Evolutionary conservation across 2,888 invertebrate genomes (phyloP).

Genomic region (Tachina fera): DNA sequence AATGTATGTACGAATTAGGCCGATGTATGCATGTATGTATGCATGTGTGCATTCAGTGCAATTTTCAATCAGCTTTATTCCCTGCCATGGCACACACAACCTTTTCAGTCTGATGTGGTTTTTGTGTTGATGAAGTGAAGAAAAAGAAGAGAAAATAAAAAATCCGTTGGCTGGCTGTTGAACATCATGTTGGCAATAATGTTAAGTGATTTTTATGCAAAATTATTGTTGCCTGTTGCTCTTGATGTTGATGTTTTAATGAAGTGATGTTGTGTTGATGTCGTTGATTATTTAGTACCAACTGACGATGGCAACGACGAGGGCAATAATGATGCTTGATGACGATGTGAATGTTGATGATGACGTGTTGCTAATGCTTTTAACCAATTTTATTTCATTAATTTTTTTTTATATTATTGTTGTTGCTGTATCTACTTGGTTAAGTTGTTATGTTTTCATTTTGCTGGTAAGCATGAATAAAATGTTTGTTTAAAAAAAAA

Average conservation of each 20-base stretch:
- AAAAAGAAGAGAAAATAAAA: background rate
- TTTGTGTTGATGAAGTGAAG: constrained; percentile 66
- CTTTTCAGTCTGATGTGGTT: constrained; percentile 26
- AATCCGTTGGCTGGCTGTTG: constrained; percentile 67
- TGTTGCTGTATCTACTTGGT: constrained; percentile 23
- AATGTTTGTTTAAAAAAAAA: constrained; percentile 28
- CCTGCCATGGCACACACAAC: background rate
- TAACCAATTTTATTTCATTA: constrained; percentile 43
- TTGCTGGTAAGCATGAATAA: constrained; percentile 52
- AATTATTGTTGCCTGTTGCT: constrained; percentile 75
- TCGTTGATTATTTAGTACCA: constrained; percentile 61
- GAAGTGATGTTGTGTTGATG: constrained; percentile 67
- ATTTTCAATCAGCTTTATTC: constrained; percentile 38
- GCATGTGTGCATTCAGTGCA: constrained; percentile 18
- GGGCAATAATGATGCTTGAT: constrained; percentile 39
- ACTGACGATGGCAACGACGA: constrained; percentile 25
- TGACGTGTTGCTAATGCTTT: constrained; percentile 70
- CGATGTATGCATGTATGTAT: background rate
- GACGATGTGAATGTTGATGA: constrained; percentile 50
- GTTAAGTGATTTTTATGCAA: constrained; percentile 74
- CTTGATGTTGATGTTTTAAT: constrained; percentile 71
- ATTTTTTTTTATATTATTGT: constrained; percentile 28
- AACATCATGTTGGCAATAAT: constrained; percentile 70
- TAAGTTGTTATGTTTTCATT: constrained; percentile 31
- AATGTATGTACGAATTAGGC: background rate